These are phyloP conservation scores for Champsocephalus esox DNA, from an alignment of 2,797 vertebrate species.

Conservation along the genomic window DNA sequence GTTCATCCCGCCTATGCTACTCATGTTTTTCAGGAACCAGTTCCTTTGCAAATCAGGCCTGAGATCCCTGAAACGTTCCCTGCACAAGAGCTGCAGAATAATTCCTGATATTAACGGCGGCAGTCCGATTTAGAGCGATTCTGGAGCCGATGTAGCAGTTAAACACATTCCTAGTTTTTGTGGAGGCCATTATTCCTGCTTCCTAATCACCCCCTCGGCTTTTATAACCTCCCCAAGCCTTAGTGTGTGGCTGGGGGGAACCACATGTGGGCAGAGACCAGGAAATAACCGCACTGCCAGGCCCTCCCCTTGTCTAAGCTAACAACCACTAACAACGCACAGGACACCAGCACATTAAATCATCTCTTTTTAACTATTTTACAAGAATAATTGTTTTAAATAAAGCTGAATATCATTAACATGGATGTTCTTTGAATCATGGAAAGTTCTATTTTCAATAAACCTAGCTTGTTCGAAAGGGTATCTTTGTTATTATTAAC, in stretches of 20 bases:
- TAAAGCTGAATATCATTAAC: not conserved
- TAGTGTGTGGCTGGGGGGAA: slow-evolving; percentile 79
- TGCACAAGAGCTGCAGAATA: slow-evolving; percentile 60
- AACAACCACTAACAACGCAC: slow-evolving; percentile 43
- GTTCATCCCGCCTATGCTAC: slow-evolving; percentile 59
- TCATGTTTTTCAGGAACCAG: slow-evolving; percentile 55
- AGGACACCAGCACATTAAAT: not conserved
- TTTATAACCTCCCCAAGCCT: slow-evolving; percentile 84
- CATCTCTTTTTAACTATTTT: slow-evolving; percentile 3
- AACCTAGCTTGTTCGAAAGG: not conserved
- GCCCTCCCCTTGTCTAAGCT: slow-evolving; percentile 57
- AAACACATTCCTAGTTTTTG: slow-evolving; percentile 86
- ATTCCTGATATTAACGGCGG: slow-evolving; percentile 75
- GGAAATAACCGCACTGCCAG: slow-evolving; percentile 67
- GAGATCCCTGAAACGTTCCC: slow-evolving; percentile 45
- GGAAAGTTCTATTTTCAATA: not conserved
- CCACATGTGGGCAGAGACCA: slow-evolving; percentile 82
- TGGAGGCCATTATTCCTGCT: slow-evolving; percentile 87
- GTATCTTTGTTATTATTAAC: not conserved
- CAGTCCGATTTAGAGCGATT: slow-evolving; percentile 72
- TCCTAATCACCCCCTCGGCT: slow-evolving; percentile 86
- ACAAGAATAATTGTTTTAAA: not conserved
- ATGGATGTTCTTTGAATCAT: not conserved
- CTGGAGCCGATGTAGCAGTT: slow-evolving; percentile 75
- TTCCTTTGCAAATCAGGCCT: slow-evolving; percentile 51